These are phyloP conservation scores for Apostichopus leukothele DNA, from an alignment of 53 echinoderm and acorn worm species.

Conservation along the genomic window DNA sequence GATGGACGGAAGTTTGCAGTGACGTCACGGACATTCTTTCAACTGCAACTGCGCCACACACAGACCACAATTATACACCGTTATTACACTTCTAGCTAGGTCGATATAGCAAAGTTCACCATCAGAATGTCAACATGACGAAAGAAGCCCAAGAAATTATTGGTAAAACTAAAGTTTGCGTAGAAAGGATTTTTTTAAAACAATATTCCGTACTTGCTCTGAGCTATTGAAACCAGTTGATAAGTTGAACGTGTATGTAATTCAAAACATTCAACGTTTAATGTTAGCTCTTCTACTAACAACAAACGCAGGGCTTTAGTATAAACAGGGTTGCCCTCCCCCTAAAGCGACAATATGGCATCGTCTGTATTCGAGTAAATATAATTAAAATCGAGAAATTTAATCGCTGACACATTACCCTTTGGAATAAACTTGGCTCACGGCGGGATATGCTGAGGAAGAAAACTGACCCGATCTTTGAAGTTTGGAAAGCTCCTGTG, in stretches of 20 bases:
- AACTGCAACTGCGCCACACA: too few species aligned
- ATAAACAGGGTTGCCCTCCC: neutral
- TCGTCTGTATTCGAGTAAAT: neutral
- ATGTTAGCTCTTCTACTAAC: too few species aligned
- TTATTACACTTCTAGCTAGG: too few species aligned
- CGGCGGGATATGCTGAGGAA: neutral
- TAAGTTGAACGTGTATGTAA: too few species aligned
- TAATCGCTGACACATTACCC: neutral
- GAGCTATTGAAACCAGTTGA: neutral
- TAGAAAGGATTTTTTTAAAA: neutral
- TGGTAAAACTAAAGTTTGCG: neutral
- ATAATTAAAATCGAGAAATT: neutral
- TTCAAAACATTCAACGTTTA: too few species aligned
- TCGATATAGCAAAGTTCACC: too few species aligned
- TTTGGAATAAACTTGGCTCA: neutral
- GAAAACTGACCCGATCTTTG: neutral
- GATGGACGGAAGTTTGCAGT: too few species aligned
- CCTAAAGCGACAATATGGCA: neutral
- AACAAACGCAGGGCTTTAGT: too few species aligned
- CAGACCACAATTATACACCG: too few species aligned
- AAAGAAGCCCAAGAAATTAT: too few species aligned
- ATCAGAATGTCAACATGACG: too few species aligned
- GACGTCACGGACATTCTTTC: too few species aligned
- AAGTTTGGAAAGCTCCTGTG: neutral
- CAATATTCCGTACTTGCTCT: neutral